A percentile compares a stretch with the other conserved stretches of the same genome.
phyloP scores from a whole-genome alignment of 2,888 invertebrate species.

The Trichogramma dendrolimi region DNA sequence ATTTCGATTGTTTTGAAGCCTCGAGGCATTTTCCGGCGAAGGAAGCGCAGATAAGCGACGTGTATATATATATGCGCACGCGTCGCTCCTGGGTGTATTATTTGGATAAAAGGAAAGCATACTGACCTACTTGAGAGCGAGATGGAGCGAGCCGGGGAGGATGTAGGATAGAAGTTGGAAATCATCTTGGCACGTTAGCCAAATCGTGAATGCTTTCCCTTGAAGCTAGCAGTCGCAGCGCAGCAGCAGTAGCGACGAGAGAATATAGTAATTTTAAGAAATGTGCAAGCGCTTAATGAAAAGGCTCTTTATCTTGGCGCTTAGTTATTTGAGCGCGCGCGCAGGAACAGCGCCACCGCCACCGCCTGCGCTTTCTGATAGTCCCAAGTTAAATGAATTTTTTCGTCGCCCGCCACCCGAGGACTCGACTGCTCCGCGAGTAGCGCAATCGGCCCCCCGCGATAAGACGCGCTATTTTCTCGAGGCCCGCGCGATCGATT shows the following conservation, averaged over 20 bases:
- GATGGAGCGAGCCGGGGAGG: too few species aligned
- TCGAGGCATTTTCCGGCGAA: too few species aligned
- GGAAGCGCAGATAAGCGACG: too few species aligned
- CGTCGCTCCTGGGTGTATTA: neutral
- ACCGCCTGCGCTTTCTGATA: neutral
- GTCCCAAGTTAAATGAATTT: slow-evolving; percentile 13
- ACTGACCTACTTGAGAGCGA: slow-evolving; percentile 19
- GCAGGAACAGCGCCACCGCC: slow-evolving; percentile 1
- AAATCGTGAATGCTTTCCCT: slow-evolving; percentile 31
- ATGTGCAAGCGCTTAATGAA: slow-evolving; percentile 13
- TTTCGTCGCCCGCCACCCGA: neutral
- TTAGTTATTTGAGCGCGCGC: neutral
- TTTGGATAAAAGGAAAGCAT: neutral
- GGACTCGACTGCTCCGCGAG: neutral
- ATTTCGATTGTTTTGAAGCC: too few species aligned
- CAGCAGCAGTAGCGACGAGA: neutral
- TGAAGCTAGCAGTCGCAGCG: neutral
- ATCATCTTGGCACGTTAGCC: slow-evolving; percentile 39
- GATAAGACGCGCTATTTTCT: too few species aligned
- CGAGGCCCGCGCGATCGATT: neutral
- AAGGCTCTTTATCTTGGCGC: slow-evolving; percentile 8
- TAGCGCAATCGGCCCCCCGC: too few species aligned
- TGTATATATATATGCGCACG: neutral
- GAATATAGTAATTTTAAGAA: slow-evolving; percentile 15
- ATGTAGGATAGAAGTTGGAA: slow-evolving; percentile 1